A percentile compares a stretch with the other conserved stretches of the same genome.
These are phyloP conservation scores for Danaus melanippus DNA, from an alignment of 1,140 invertebrate genomes.

Conservation along the genomic window DNA sequence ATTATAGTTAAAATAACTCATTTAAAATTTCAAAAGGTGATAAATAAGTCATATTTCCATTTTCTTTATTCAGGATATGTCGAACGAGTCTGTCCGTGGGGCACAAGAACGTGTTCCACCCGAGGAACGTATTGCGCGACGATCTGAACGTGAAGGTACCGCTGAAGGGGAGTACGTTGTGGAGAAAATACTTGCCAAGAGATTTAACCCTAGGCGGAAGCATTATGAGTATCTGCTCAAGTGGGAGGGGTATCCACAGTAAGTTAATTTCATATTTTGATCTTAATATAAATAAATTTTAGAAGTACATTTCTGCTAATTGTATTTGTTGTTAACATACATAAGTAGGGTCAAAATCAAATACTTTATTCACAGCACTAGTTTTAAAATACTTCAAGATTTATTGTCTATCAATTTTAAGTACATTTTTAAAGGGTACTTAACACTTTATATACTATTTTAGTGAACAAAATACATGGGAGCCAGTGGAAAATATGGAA, in stretches of 20 bases:
- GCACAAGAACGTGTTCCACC: conserved; percentile 65
- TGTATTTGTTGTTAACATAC: neutral
- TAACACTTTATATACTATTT: no score
- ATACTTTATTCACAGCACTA: no score
- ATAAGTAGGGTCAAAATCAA: neutral
- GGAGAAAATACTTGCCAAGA: conserved; percentile 85
- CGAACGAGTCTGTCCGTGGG: conserved; percentile 45
- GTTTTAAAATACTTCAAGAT: no score
- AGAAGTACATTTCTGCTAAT: neutral
- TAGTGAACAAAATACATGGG: conserved; percentile 85
- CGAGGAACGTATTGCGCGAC: conserved; percentile 59
- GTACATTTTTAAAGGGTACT: no score
- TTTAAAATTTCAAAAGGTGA: no score
- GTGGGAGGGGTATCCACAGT: conserved; percentile 85
- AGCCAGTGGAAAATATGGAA: conserved; percentile 80
- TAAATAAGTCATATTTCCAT: no score
- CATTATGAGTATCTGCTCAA: conserved; percentile 86
- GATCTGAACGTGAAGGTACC: conserved; percentile 55
- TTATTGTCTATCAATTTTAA: no score
- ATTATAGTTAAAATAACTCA: no score
- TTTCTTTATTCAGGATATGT: conserved; percentile 24
- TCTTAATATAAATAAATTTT: no score
- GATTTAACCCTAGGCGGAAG: conserved; percentile 83
- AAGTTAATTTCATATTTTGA: conserved; percentile 41
- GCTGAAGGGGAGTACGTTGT: conserved; percentile 76